These are phyloP conservation scores for Hypocryptadius cinnamomeus DNA, from an alignment of 2,113 vertebrate genomes.

Conservation along the genomic window DNA sequence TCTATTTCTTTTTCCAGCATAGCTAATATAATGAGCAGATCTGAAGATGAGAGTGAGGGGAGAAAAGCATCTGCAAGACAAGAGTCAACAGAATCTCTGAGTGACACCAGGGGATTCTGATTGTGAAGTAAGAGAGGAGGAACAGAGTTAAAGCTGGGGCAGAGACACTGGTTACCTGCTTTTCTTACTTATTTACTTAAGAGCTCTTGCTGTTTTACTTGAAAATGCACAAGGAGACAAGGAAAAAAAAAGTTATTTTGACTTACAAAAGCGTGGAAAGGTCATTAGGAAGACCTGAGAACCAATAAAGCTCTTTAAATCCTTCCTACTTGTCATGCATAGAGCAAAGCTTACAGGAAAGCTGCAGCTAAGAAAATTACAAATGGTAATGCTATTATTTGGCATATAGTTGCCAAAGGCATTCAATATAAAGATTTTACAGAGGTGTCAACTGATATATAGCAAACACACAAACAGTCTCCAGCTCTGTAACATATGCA, in stretches of 20 bases:
- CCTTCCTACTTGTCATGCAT: constrained; percentile 62
- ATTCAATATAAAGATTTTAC: constrained; percentile 78
- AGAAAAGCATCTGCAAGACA: constrained; percentile 14
- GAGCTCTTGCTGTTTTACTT: background rate
- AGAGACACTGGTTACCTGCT: background rate
- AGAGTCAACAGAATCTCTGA: constrained; percentile 23
- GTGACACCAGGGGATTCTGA: background rate
- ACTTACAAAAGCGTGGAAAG: constrained; percentile 45
- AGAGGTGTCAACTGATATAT: constrained; percentile 79
- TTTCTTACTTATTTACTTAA: constrained; percentile 7
- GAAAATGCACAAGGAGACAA: constrained; percentile 7
- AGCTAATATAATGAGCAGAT: constrained; percentile 13
- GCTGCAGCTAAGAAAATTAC: constrained; percentile 68
- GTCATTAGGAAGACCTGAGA: constrained; percentile 58
- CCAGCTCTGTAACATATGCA: constrained; percentile 69
- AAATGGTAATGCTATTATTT: constrained; percentile 73
- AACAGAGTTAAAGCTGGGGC: background rate
- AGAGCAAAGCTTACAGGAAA: constrained; percentile 62
- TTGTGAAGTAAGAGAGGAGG: background rate
- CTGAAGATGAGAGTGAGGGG: background rate
- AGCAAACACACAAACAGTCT: constrained; percentile 75
- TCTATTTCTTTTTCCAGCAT: constrained; percentile 16
- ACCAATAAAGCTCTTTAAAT: constrained; percentile 58
- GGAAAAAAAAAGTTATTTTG: constrained; percentile 27
- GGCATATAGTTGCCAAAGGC: constrained; percentile 73